A percentile compares a stretch with the other conserved stretches of the same genome.
Evolutionary conservation across 2,113 vertebrate genomes (phyloP).

Genomic region (Piprites chloris): DNA sequence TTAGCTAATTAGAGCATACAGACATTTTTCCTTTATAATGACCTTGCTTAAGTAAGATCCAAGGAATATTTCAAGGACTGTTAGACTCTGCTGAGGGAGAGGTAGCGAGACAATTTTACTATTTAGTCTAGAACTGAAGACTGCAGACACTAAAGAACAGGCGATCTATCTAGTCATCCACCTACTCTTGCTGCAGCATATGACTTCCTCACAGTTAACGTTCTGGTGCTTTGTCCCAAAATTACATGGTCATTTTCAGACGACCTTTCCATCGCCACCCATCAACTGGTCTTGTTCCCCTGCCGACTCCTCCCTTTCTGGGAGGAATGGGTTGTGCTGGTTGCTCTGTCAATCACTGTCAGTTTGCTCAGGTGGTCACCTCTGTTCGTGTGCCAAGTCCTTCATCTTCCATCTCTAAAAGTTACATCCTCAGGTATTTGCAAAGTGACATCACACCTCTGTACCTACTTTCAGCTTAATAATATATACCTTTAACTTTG

Average conservation of each 20-base stretch:
- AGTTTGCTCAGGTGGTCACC: not conserved
- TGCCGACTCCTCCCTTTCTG: fast-evolving
- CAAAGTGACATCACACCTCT: not conserved
- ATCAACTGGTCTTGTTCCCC: not conserved
- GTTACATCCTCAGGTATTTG: not conserved
- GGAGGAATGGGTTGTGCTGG: not conserved
- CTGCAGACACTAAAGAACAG: not conserved
- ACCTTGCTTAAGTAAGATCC: not conserved
- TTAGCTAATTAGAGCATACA: not conserved
- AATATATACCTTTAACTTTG: not conserved
- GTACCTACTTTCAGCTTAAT: not conserved
- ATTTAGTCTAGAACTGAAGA: not conserved
- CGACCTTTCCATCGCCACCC: not conserved
- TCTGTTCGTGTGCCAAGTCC: not conserved
- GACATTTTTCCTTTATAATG: not conserved
- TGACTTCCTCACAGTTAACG: not conserved
- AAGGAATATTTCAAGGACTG: not conserved
- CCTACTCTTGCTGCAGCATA: not conserved
- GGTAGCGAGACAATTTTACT: not conserved
- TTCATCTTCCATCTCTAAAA: not conserved
- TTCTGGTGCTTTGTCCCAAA: not conserved
- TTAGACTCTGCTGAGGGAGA: not conserved
- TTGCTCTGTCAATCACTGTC: not conserved
- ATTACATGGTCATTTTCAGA: not conserved
- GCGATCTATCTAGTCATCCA: not conserved